Base-by-base conservation (phyloP, 2,888 invertebrate species). In the Heliconius hortense region DNA sequence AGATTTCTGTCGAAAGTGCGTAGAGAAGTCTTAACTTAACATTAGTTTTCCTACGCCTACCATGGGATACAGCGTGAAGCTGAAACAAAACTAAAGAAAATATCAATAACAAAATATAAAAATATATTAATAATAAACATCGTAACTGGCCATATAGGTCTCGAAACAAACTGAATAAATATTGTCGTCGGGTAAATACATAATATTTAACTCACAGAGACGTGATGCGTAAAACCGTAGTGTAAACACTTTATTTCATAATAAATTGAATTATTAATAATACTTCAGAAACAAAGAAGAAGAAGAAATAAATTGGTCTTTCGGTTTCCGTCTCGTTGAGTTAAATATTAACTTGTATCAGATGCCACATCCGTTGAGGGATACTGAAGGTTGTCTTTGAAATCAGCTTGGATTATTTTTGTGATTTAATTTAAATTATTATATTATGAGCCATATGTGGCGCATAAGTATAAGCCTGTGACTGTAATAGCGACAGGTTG, bases 81-180 rank as follows among this genome's bases (percentile, higher is more conserved):
- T n/a, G n/a, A n/a, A 21, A 53, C n/a, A 21, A 53, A 1, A 43
- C 0, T 1, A 4, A 43, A 11, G 15, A 43, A 15, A 43, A 43
- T 43, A 43, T 11, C 11, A 39, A 28, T 39, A 53, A 53, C 2
- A 5, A 21, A 21, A 53, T 53, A 21, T 15, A 53, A 1, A 43
- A 43, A 48, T 66, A 43, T 8, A 69, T 69, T 35, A n/a, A n/a
- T 69, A 31, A 31, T 31, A 31, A 31, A 69, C 69, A 56, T 35
- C n/a, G 35, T 24, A 69, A 69, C 31, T 56, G 56, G 56, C 56
- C 28, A 69, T 69, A 69, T 69, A n/a, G 68, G 31, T n/a, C 26
- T 68, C 53, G 53, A 53, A 56, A 31, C 68, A 69, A 69, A 56
- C 68, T 69, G n/a, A n/a, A 69, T 31, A 69, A 69, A 69, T 13